Percentiles rank a stretch among this genome's conserved stretches.
Conservation (phyloP, 2,113 vertebrate genomes). For the Agelaius phoeniceus region DNA sequence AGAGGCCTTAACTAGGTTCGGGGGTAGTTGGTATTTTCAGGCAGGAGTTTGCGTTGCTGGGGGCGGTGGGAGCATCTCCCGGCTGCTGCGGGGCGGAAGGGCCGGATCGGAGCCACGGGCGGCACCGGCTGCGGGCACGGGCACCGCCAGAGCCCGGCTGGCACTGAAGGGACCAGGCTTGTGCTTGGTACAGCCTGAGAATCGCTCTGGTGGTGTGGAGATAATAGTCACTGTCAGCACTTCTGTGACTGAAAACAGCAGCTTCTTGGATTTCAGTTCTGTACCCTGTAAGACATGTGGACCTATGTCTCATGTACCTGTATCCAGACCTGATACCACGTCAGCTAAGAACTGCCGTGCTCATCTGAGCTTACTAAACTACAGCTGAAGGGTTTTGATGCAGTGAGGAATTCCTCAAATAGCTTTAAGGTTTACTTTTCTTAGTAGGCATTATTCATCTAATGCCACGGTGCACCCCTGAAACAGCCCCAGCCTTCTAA, state of each 20-base stretch:
- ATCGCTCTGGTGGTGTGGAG: no score
- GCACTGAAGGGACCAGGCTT: rapidly evolving
- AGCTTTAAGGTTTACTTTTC: not conserved
- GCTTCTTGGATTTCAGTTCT: not conserved
- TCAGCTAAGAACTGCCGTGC: not conserved
- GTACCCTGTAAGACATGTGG: not conserved
- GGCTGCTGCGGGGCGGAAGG: not conserved
- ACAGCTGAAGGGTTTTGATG: not conserved
- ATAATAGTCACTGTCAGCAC: not conserved
- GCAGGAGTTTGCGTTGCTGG: not conserved
- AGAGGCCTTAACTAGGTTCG: rapidly evolving
- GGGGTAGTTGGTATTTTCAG: not conserved
- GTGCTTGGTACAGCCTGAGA: rapidly evolving
- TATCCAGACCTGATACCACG: not conserved
- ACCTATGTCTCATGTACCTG: rapidly evolving
- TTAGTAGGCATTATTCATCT: not conserved
- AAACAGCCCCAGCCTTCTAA: not conserved
- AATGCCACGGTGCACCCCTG: rapidly evolving
- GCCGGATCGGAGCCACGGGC: not conserved
- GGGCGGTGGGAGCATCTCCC: not conserved
- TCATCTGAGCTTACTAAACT: not conserved
- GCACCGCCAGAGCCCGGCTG: no score
- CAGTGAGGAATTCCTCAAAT: not conserved
- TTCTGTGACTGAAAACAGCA: not conserved
- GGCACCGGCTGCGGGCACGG: not conserved